Conservation (phyloP, 2,113 vertebrate species). For the Papio anubis region DNA sequence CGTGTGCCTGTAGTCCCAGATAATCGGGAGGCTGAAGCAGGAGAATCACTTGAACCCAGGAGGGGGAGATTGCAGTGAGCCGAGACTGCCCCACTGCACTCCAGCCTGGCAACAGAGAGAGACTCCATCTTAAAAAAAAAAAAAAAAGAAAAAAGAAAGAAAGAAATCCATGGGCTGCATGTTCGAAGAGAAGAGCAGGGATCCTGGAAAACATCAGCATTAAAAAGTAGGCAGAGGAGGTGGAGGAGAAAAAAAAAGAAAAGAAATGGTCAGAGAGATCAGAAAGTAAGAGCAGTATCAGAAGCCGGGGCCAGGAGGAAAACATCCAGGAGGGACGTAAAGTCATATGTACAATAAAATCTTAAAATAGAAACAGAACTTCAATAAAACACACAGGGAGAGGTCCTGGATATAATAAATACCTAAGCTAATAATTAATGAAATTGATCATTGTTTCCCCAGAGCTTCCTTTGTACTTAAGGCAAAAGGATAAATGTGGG, state of each 20-base stretch:
- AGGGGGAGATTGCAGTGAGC: no score
- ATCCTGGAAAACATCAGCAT: background rate
- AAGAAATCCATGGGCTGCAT: background rate
- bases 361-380: background rate
- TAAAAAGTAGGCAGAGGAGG: background rate
- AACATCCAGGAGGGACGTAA: background rate
- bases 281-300: background rate
- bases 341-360: background rate
- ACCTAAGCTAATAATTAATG: background rate
- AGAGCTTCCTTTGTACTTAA: background rate
- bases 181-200: background rate
- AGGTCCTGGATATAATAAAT: background rate
- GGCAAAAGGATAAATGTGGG: background rate
- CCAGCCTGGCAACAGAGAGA: no score
- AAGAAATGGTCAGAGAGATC: background rate
- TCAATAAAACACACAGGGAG: background rate
- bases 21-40: no score
- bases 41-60: no score
- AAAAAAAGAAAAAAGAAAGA: background rate
- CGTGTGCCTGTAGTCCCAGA: rapidly evolving
- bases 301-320: background rate
- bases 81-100: no score
- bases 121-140: background rate
- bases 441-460: background rate
- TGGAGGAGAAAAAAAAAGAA: background rate